Base-by-base conservation (phyloP, 2,113 vertebrate genomes). In the Hippocampus barbouri region DNA sequence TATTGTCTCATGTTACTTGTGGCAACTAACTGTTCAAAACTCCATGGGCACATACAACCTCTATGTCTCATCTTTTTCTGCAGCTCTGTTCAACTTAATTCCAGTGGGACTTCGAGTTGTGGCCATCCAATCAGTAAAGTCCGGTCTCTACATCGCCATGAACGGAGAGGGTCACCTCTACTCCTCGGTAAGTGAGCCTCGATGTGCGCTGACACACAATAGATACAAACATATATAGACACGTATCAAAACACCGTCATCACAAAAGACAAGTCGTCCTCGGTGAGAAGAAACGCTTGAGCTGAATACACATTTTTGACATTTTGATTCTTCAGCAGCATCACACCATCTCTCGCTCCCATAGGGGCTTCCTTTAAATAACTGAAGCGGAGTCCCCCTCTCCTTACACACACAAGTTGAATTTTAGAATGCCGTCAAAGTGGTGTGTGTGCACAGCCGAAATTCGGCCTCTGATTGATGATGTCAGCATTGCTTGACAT, bases 11-110 rank as follows among this genome's bases (percentile, higher is more conserved):
- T 57, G 59, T 38, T 61, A 51, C 16, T 34, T 34, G 59, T 61
- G 59, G 8, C 15, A 20, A 63, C 5, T 38, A 18, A 4, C 16
- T 20, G 15, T 38, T 38, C 34, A 20, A 20, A 40, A 27, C 15
- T 34, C 27, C 8, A 8, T 8, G 18, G 15, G 15, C 59, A 51
- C 61, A 25, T 23, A n/a, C 21, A 1, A 23, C 20, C 21, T 4
- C 5, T n/a, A 0, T 47, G n/a, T 66, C 79, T 53, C 80, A 4
- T 83, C 65, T 81, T 51, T 73, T 72, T 91, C 87, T 80, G 30
- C 93, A 98, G 96, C 96, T 70, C 92, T 98, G 89, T 98, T 98
- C 93, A 98, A 97, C 93, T 95, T 98, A 91, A 96, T 98, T 88
- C 96, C 96, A 80, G 96, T 98, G 92, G 96, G 96, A 83, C 94